These are phyloP conservation scores for Drosophila mettleri DNA, from an alignment of 2,888 invertebrate genomes.

Conservation along the genomic window DNA sequence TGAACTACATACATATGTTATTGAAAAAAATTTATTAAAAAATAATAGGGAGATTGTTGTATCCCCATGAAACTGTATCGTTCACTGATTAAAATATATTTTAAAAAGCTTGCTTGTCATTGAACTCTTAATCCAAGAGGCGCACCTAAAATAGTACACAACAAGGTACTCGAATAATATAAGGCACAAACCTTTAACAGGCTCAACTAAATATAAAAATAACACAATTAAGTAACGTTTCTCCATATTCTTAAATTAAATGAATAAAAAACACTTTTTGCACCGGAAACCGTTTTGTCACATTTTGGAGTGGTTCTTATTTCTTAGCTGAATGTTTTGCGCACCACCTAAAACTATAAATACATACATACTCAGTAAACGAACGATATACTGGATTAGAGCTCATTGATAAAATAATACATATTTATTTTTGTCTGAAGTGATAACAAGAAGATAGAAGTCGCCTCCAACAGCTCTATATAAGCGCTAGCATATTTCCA, in stretches of 20 bases:
- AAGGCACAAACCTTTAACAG: too few species aligned
- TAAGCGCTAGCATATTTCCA: not conserved
- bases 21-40: too few species aligned
- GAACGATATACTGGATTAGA: constrained; percentile 1
- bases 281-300: constrained; percentile 17
- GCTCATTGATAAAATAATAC: constrained; percentile 7
- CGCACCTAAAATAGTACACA: too few species aligned
- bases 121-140: too few species aligned
- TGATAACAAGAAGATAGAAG: constrained; percentile 5
- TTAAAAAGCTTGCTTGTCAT: too few species aligned
- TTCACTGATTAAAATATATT: too few species aligned
- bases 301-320: constrained; percentile 15
- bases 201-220: too few species aligned
- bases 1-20: too few species aligned
- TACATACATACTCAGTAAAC: not conserved
- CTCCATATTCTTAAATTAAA: not conserved
- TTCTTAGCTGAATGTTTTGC: not conserved
- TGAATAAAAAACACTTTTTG: too few species aligned
- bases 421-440: constrained; percentile 5
- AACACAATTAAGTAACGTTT: not conserved
- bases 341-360: not conserved
- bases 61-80: too few species aligned
- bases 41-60: too few species aligned
- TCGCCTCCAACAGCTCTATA: constrained; percentile 2
- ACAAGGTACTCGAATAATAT: too few species aligned